These are phyloP conservation scores for Psilopogon haemacephalus DNA, from an alignment of 2,113 vertebrate species.

Conservation along the genomic window DNA sequence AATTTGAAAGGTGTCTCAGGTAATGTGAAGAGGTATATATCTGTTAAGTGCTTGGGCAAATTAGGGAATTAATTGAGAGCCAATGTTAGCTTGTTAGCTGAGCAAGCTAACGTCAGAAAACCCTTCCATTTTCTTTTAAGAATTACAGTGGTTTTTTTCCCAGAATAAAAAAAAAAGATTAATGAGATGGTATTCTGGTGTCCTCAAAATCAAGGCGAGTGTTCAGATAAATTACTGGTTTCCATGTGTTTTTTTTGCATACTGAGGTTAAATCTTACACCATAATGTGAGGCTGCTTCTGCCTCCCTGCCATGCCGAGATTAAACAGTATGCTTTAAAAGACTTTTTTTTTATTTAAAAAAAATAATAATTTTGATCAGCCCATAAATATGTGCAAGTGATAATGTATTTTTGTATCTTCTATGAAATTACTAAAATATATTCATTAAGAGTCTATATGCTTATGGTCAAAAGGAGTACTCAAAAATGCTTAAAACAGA, in stretches of 20 bases:
- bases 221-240: not conserved
- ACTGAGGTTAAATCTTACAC: not conserved
- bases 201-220: not conserved
- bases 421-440: not conserved
- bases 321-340: not conserved
- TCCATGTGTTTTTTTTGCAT: not conserved
- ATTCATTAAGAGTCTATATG: not conserved
- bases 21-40: conserved; percentile 3
- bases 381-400: not conserved
- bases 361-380: not conserved
- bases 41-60: conserved; percentile 18
- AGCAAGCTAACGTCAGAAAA: not conserved
- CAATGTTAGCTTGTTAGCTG: conserved; percentile 25
- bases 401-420: not conserved
- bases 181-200: conserved; percentile 9
- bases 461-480: not conserved
- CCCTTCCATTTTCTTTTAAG: not conserved
- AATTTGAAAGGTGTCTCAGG: conserved; percentile 25
- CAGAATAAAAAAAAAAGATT: not conserved
- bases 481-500: not conserved
- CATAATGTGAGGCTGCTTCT: not conserved
- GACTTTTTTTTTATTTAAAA: not conserved
- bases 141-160: not conserved
- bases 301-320: not conserved
- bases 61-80: conserved; percentile 55